phyloP scores from a whole-genome alignment of 2,888 invertebrate genomes.

The Agrochola lota region DNA sequence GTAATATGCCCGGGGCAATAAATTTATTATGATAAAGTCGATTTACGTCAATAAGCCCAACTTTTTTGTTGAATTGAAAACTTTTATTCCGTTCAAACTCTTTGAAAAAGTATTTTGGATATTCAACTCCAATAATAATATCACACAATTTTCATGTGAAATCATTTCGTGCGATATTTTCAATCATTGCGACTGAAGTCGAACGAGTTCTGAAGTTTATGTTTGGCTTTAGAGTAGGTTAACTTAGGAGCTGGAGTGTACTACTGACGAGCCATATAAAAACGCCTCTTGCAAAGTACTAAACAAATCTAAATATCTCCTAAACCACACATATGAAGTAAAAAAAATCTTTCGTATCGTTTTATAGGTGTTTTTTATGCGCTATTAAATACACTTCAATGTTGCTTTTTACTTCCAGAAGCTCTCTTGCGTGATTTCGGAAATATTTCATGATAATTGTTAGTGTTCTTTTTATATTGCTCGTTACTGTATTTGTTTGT shows the following conservation, averaged over 20 bases:
- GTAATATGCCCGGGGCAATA: slow-evolving; percentile 67
- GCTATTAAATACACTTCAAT: too few relatives aligned
- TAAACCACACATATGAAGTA: too few relatives aligned
- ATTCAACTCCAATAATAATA: slow-evolving; percentile 56
- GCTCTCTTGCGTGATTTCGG: too few relatives aligned
- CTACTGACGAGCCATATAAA: too few relatives aligned
- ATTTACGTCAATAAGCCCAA: slow-evolving; percentile 68
- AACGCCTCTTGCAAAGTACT: too few relatives aligned
- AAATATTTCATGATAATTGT: too few relatives aligned
- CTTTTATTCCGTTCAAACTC: slow-evolving; percentile 65
- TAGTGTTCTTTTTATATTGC: too few relatives aligned
- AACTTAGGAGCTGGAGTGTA: not conserved
- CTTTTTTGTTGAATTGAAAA: slow-evolving; percentile 69
- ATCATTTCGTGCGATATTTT: slow-evolving; percentile 53
- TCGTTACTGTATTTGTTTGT: slow-evolving; percentile 3
- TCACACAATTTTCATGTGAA: slow-evolving; percentile 56
- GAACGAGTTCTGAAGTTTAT: slow-evolving; percentile 40
- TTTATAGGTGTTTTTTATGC: too few relatives aligned
- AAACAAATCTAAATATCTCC: too few relatives aligned
- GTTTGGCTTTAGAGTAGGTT: slow-evolving; percentile 5
- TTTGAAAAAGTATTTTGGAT: slow-evolving; percentile 63
- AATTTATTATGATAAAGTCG: slow-evolving; percentile 70
- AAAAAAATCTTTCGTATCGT: too few relatives aligned
- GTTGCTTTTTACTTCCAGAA: too few relatives aligned
- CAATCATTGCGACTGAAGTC: slow-evolving; percentile 37